Evolutionary conservation across 1,140 invertebrate genomes (phyloP).

Genomic region (Ridgeia piscesae): DNA sequence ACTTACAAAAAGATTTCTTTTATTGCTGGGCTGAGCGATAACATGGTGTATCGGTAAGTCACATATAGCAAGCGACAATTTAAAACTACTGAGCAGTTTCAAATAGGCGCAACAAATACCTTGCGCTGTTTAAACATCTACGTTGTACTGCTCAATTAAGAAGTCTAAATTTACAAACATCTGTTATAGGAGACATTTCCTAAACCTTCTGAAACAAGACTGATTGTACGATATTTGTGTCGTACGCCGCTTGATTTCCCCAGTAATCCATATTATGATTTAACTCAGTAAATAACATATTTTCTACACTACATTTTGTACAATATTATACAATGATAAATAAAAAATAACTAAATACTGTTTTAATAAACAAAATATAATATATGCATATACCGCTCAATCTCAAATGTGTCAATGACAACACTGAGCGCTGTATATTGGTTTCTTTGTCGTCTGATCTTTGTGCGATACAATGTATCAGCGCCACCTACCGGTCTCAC

Average conservation of each 20-base stretch:
- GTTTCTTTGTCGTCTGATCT: background rate
- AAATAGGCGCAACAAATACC: background rate
- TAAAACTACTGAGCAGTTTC: background rate
- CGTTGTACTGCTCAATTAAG: background rate
- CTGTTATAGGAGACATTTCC: background rate
- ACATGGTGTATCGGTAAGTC: background rate
- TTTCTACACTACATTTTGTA: background rate
- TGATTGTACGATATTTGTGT: background rate
- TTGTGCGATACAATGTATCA: background rate
- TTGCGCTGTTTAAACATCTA: background rate
- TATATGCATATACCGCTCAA: background rate
- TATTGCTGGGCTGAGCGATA: background rate
- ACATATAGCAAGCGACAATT: background rate
- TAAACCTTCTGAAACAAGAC: background rate
- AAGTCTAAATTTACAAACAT: background rate
- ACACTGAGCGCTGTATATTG: background rate
- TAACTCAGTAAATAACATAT: background rate
- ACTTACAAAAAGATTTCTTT: background rate
- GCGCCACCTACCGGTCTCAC: background rate
- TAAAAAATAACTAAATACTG: slow-evolving; percentile 7
- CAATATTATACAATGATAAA: background rate
- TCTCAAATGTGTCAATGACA: background rate
- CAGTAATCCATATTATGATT: background rate
- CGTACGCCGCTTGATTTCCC: background rate
- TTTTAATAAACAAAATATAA: background rate